Evolutionary conservation across 1,140 invertebrate species (phyloP).

Genomic region (Trichoplusia ni): DNA sequence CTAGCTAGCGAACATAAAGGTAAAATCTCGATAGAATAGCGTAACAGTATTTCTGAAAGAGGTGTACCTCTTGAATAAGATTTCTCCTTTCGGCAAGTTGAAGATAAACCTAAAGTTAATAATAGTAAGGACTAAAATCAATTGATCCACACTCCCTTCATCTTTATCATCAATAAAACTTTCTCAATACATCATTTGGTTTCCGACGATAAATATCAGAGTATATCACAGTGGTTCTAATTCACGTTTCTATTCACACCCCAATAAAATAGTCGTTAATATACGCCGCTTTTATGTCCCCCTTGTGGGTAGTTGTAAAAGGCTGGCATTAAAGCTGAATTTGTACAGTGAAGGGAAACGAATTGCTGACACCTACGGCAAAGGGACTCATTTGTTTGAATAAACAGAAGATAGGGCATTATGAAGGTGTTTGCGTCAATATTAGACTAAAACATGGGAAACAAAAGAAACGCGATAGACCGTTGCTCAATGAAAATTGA

Average conservation of each 20-base stretch:
- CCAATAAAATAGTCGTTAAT: conserved; percentile 61
- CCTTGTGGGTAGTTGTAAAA: conserved; percentile 45
- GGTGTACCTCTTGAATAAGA: too few species aligned
- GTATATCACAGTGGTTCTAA: conserved; percentile 41
- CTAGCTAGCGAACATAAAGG: too few species aligned
- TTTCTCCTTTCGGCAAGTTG: neutral
- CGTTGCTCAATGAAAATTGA: too few species aligned
- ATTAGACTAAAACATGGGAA: neutral
- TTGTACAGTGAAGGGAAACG: conserved; percentile 14
- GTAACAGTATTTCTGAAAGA: too few species aligned
- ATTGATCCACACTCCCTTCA: neutral
- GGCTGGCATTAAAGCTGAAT: conserved; percentile 43
- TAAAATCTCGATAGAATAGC: too few species aligned
- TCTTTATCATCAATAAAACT: conserved; percentile 16
- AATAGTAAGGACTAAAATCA: neutral
- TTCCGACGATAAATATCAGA: conserved; percentile 25
- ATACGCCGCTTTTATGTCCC: conserved; percentile 40
- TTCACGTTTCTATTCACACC: conserved; percentile 63
- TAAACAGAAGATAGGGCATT: neutral
- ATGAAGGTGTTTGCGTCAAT: neutral
- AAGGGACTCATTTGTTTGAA: conserved; percentile 1
- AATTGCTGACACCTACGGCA: neutral
- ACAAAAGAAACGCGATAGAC: too few species aligned
- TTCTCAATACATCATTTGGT: conserved; percentile 15
- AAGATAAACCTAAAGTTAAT: neutral